Base-by-base conservation (phyloP, 2,797 vertebrate species). In the Hoplostethus mediterraneus region DNA sequence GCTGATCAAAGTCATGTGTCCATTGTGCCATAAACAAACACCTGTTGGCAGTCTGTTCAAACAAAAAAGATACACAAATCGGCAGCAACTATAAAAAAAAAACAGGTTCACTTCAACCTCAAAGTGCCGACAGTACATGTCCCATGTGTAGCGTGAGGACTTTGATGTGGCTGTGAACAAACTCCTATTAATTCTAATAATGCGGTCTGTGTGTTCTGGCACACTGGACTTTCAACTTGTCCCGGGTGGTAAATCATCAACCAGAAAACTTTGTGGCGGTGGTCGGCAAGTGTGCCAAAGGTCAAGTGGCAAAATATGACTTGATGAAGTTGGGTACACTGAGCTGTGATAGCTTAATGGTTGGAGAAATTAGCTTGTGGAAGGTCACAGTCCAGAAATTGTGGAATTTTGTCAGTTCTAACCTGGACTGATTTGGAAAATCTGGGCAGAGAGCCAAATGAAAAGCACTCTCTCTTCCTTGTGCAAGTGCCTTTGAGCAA, bases 1-100 rank as follows among this genome's bases (percentile, higher is more conserved):
- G 63, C 17, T 67, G 92, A 87, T 87, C 92, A 88, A 90, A 92
- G 93, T 92, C 87, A 82, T 88, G 55, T 67, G 63, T 87, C 67
- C 64, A 80, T 84, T 84, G 84, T 86, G 51, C 30, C 48, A 54
- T 73, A 33, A 90, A 82, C 84, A 93, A 87, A 91, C 88, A 86
- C 47, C 44, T 45, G 36, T 70, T 44, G 6, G 12, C 60, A 13
- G 77, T 68, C 47, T 89, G 77, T 82, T 91, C 83, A 92, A 92
- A 92, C 91, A 93, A 83, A 86, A 62, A 55, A 61, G 56, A 63
- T 44, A 44, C 21, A 12, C 11, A 77, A 36, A 49, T 67, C 59
- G 6, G 36, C 38, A 62, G 57, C 21, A n/a, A 42, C 56, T 64
- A 79, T 84, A 21, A 21, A 21, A 21, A 21, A 21, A 21, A 81